phyloP scores from a whole-genome alignment of 2,888 invertebrate species.

The Trachelus stipa region DNA sequence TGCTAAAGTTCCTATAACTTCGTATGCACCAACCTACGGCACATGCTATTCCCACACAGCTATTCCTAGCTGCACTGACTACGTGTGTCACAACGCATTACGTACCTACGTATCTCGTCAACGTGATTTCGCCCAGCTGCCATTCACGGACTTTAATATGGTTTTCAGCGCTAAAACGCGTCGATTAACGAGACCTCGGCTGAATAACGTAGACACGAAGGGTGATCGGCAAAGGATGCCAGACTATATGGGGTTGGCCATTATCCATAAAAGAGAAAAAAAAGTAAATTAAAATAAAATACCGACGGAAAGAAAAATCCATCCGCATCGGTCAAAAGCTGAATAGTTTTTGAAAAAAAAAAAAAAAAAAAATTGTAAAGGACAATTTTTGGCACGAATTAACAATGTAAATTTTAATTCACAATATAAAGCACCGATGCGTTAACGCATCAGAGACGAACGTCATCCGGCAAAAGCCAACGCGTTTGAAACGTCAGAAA shows the following conservation, averaged over 20 bases:
- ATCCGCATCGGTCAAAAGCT: background rate
- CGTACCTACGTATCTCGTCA: constrained; percentile 33
- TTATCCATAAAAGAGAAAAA: background rate
- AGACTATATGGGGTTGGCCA: background rate
- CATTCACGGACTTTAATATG: constrained; percentile 48
- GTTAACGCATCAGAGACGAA: background rate
- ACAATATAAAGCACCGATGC: background rate
- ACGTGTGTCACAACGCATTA: constrained; percentile 26
- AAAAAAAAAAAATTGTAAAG: background rate
- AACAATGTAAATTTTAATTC: background rate
- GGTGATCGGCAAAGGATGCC: background rate
- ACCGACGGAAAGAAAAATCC: background rate
- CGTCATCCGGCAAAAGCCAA: background rate
- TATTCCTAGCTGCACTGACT: background rate
- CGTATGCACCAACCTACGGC: background rate
- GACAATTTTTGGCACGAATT: background rate
- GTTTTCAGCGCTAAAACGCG: constrained; percentile 47
- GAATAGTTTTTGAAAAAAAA: background rate
- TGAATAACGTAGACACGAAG: constrained; percentile 25
- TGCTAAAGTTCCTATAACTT: background rate
- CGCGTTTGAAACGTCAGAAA: background rate
- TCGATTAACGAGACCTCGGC: constrained; percentile 42
- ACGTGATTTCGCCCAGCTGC: constrained; percentile 43
- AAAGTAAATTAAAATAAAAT: background rate
- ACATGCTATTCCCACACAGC: background rate